These are phyloP conservation scores for Drosophila carrolli DNA, from an alignment of 1,140 invertebrate species.

Conservation along the genomic window DNA sequence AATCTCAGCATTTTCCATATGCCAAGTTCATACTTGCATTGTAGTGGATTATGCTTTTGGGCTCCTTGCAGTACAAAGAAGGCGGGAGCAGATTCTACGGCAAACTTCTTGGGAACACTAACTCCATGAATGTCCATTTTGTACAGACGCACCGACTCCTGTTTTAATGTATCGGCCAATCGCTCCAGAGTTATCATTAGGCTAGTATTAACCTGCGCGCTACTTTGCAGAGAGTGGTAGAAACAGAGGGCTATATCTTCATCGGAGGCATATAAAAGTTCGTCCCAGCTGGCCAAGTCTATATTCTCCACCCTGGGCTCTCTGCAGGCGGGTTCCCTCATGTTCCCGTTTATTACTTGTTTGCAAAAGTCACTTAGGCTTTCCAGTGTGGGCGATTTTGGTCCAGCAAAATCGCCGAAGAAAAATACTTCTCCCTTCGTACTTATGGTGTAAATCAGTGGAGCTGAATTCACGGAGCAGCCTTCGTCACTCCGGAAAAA, in stretches of 20 bases:
- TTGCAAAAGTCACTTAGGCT: slow-evolving; percentile 33
- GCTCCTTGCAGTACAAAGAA: slow-evolving; percentile 21
- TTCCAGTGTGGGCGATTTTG: neutral
- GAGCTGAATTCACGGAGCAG: slow-evolving; percentile 7
- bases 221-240: slow-evolving; percentile 20
- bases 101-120: slow-evolving; percentile 38
- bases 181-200: slow-evolving; percentile 4
- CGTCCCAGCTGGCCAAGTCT: slow-evolving; percentile 29
- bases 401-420: slow-evolving; percentile 29
- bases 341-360: slow-evolving; percentile 14
- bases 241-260: slow-evolving; percentile 31
- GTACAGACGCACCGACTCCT: slow-evolving; percentile 35
- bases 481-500: slow-evolving; percentile 5
- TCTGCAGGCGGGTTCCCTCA: neutral
- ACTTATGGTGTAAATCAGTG: neutral
- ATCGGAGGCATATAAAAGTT: slow-evolving; percentile 29
- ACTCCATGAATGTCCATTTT: slow-evolving; percentile 30
- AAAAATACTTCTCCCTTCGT: slow-evolving; percentile 17
- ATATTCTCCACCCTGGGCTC: slow-evolving; percentile 10
- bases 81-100: slow-evolving; percentile 5
- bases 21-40: neutral
- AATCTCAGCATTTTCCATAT: slow-evolving; percentile 6
- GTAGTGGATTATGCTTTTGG: slow-evolving; percentile 18
- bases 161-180: slow-evolving; percentile 18
- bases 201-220: neutral